Percentiles rank a stretch among this genome's conserved stretches.
These are phyloP conservation scores for Gymnobelideus leadbeateri DNA, from an alignment of 2,113 vertebrate species.

Conservation along the genomic window DNA sequence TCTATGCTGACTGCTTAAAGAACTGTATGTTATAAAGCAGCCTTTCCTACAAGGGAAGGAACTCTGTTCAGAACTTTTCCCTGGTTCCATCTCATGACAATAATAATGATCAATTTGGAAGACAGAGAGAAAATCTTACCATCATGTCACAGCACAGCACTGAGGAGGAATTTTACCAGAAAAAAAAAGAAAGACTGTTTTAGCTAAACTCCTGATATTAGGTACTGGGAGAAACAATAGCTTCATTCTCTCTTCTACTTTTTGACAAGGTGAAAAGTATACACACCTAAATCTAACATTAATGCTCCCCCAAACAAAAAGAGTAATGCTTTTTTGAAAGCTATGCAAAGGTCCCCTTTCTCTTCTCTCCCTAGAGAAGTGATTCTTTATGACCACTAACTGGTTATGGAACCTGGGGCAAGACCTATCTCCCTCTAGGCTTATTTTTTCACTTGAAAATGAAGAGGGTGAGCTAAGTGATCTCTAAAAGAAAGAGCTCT, in stretches of 20 bases:
- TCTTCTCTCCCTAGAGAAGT: slow-evolving; percentile 40
- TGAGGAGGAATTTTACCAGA: slow-evolving; percentile 28
- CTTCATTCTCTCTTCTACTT: slow-evolving; percentile 26
- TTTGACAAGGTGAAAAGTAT: slow-evolving; percentile 57
- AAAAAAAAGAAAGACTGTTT: slow-evolving; percentile 11
- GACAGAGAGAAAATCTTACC: slow-evolving; percentile 52
- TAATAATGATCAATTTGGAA: slow-evolving; percentile 68
- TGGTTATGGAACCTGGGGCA: neutral
- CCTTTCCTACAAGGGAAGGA: slow-evolving; percentile 29
- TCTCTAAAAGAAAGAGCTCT: neutral
- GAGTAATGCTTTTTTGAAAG: slow-evolving; percentile 29
- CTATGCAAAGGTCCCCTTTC: slow-evolving; percentile 57
- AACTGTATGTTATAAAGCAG: slow-evolving; percentile 43
- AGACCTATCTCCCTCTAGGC: neutral
- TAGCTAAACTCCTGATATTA: neutral
- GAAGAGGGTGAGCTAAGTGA: neutral
- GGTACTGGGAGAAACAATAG: slow-evolving; percentile 56
- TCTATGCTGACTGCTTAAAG: slow-evolving; percentile 52
- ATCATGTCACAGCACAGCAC: slow-evolving; percentile 54
- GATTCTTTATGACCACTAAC: neutral
- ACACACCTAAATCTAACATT: slow-evolving; percentile 37
- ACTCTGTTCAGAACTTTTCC: slow-evolving; percentile 26
- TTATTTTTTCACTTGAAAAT: neutral
- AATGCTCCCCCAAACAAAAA: slow-evolving; percentile 60
- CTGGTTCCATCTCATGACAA: slow-evolving; percentile 66